These are phyloP conservation scores for Pediacus dermestoides DNA, from an alignment of 2,888 invertebrate genomes.

Conservation along the genomic window DNA sequence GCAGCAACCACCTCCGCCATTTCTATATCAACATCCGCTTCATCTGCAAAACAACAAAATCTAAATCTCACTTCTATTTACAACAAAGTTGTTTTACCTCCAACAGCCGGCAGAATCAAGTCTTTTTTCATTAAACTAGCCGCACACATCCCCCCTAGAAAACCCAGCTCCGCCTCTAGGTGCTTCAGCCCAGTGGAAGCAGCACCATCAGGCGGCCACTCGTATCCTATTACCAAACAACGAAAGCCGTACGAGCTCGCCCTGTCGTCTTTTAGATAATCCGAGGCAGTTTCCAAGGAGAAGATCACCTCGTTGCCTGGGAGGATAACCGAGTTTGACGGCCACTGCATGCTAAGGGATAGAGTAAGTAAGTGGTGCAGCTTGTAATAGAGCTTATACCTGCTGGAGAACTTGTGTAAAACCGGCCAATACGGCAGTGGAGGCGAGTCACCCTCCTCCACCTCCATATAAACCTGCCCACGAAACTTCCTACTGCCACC, in stretches of 20 bases:
- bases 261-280: conserved; percentile 88
- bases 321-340: conserved; percentile 76
- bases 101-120: conserved; percentile 62
- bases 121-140: conserved; percentile 84
- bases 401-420: conserved; percentile 63
- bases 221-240: conserved; percentile 78
- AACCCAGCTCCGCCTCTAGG: conserved; percentile 85
- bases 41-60: conserved; percentile 53
- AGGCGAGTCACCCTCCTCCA: conserved; percentile 40
- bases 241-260: conserved; percentile 76
- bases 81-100: conserved; percentile 48
- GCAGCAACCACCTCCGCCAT: conserved; percentile 67
- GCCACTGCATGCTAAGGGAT: conserved; percentile 69
- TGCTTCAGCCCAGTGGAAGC: conserved; percentile 59
- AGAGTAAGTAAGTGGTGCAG: too few species aligned
- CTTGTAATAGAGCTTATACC: too few species aligned
- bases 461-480: too few species aligned
- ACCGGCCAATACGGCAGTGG: conserved; percentile 60
- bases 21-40: conserved; percentile 68
- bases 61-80: neutral
- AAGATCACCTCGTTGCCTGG: conserved; percentile 95
- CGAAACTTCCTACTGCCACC: conserved; percentile 27
- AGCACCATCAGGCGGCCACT: conserved; percentile 60
- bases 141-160: conserved; percentile 88
- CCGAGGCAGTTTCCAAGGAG: conserved; percentile 91